Evolutionary conservation across 2,113 vertebrate genomes (phyloP).

Genomic region (Erythrocercus mccallii): DNA sequence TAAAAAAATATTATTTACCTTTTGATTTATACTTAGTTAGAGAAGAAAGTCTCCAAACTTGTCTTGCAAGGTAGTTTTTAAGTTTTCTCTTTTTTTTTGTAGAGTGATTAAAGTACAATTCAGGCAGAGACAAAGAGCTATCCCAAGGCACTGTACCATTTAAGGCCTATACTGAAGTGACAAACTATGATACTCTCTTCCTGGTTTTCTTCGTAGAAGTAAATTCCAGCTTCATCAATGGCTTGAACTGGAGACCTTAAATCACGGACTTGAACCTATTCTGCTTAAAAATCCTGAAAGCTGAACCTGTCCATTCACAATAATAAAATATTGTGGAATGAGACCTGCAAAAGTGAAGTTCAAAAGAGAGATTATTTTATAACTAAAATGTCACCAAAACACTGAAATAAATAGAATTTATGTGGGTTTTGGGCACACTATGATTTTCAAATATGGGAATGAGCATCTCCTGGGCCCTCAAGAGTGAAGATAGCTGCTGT

Average conservation of each 20-base stretch:
- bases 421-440: not conserved
- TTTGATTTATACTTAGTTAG: not conserved
- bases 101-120: not conserved
- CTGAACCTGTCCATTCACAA: not conserved
- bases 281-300: not conserved
- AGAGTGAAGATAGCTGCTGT: not conserved
- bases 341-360: not conserved
- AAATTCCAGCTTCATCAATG: not conserved
- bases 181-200: not conserved
- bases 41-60: not conserved
- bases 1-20: not conserved
- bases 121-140: not conserved
- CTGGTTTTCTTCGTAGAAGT: not conserved
- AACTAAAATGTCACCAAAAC: not conserved
- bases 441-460: not conserved
- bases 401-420: not conserved
- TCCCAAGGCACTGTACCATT: not conserved
- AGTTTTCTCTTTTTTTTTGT: not conserved
- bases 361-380: not conserved
- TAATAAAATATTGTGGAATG: not conserved
- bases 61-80: not conserved
- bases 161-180: not conserved
- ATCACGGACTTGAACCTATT: not conserved
- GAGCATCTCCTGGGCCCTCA: not conserved
- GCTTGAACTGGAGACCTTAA: not conserved